Base-by-base conservation (phyloP, 2,888 invertebrate genomes). In the Neoaliturus tenellus region DNA sequence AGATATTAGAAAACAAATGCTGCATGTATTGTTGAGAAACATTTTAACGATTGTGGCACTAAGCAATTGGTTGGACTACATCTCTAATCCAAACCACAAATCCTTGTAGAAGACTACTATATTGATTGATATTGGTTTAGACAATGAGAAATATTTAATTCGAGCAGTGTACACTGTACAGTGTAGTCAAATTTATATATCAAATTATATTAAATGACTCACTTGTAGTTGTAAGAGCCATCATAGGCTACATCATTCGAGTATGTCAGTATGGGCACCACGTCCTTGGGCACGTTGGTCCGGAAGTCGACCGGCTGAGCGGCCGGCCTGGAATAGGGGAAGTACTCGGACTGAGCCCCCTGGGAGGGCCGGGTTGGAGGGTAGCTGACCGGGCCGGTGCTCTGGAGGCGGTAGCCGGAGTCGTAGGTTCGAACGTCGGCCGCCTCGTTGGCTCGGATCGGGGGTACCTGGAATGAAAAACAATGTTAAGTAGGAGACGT, bases 181-280 rank as follows among this genome's bases (percentile, higher is more conserved):
- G n/a, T n/a, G n/a, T n/a, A n/a, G n/a, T n/a, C n/a, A n/a, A n/a
- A n/a, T n/a, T n/a, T n/a, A n/a, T n/a, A n/a, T n/a, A n/a, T n/a
- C n/a, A n/a, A n/a, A n/a, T n/a, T n/a, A n/a, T n/a, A n/a, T n/a
- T n/a, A n/a, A n/a, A n/a, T n/a, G n/a, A 82, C 85, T 85, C 80
- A 87, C 87, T 87, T 87, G 85, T 87, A 87, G 20, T 85, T 86
- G 44, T 87, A 87, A n/a, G 85, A 85, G 17, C 87, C 87, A 48
- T 87, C 87, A 20, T 81, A 83, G 17, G 85, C 84, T 81, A 87
- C 84, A n/a, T 85, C 85, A 69, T 86, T 87, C 5, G 86, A 85
- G 78, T 86, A 87, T 5, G 82, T 71, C 6, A 85, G 14, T 62
- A 85, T 44, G 58, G 84, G 71, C 8, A 84, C 78, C 8, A 82